Evolutionary conservation across 2,113 vertebrate species (phyloP), one percentile per base, ranked within the genome.

Genomic region (Oriolus oriolus): DNA sequence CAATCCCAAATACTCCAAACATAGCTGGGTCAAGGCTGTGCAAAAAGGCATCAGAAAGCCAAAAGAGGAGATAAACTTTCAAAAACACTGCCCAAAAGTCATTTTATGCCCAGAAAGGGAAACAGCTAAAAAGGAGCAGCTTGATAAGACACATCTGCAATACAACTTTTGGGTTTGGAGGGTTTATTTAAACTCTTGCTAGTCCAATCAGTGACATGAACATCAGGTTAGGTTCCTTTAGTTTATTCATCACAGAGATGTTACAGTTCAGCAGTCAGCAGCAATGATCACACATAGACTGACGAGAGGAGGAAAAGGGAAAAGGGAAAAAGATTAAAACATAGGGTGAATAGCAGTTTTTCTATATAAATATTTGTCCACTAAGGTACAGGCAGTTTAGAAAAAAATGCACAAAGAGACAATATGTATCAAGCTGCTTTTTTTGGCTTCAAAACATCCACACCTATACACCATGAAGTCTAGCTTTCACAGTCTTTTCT

Each of bases 141-240:
- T 60, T 60, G 8, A 31, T 24, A 10, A 44, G 4, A 54, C 11
- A 41, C 2, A 16, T 9, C 2, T 57, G 7, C 22, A 59, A n/a
- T 13, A 1, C 12, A 74, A 47, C 9, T 56, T 76, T 3, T 4
- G 3, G 2, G 0, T 37, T 54, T 54, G 18, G 33, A 6, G 2
- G 5, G 7, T 52, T 44, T 59, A 39, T 52, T 56, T 16, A 21
- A 65, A 18, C 13, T 52, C 4, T 52, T 57, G 8, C 5, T 42
- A n/a, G 44, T 47, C 57, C 27, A 83, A 27, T 10, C 15, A 80
- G 47, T 44, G 9, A 57, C 16, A 12, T 12, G 9, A 75, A 53
- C 3, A 2, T 21, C 39, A 56, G 30, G 8, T 18, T 44, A 14
- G 2, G 7, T 47, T 88, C 13, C 41, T 78, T 63, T 45, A 27